Conservation (phyloP, 2,888 invertebrate genomes). For the Anarsia innoxiella region DNA sequence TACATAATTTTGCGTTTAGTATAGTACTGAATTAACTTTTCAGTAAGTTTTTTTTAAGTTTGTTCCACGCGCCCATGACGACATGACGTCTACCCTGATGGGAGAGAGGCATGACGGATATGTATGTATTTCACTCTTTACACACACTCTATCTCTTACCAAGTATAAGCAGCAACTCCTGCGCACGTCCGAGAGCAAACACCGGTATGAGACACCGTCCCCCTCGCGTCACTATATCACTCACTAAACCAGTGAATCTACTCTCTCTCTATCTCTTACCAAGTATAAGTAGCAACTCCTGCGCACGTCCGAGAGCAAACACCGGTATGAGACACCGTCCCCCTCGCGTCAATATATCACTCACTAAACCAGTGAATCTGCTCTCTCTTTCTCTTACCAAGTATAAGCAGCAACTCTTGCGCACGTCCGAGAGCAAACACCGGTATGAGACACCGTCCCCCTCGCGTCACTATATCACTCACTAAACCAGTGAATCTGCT, state of each 20-base stretch:
- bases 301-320: conserved; percentile 85
- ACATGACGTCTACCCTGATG: too few relatives aligned
- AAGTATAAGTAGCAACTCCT: conserved; percentile 93
- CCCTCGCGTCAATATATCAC: too few relatives aligned
- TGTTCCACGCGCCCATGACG: too few relatives aligned
- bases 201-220: conserved; percentile 99
- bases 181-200: conserved; percentile 98
- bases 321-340: conserved; percentile 99
- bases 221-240: conserved; percentile 97
- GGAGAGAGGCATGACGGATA: too few relatives aligned
- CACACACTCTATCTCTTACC: conserved; percentile 51
- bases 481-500: conserved; percentile 93
- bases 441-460: conserved; percentile 98
- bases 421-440: conserved; percentile 99
- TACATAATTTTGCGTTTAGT: too few relatives aligned
- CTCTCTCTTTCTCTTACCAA: conserved; percentile 65
- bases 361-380: not conserved
- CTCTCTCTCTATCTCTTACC: conserved; percentile 78
- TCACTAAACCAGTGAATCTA: conserved; percentile 92
- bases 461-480: conserved; percentile 95
- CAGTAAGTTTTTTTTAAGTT: too few relatives aligned
- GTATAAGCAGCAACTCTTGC: conserved; percentile 94
- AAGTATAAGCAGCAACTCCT: conserved; percentile 93
- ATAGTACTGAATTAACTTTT: too few relatives aligned
- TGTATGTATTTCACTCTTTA: not conserved